phyloP scores from a whole-genome alignment of 2,888 invertebrate genomes.

The Ceriagrion tenellum region DNA sequence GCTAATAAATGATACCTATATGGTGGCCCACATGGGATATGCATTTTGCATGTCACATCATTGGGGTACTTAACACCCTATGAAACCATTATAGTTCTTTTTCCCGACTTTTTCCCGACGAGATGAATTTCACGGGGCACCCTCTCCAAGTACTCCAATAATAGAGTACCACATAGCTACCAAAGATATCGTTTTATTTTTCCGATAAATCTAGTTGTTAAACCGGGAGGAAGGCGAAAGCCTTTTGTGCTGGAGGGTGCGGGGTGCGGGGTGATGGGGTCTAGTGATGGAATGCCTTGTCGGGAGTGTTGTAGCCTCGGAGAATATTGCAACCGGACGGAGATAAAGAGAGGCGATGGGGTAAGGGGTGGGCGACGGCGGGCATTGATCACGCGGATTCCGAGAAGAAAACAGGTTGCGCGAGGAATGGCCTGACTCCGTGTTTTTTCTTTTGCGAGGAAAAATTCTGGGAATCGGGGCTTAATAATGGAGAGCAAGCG shows the following conservation, averaged over 20 bases:
- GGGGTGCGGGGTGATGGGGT: not conserved
- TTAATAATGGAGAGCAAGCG: too few species aligned
- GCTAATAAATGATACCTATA: too few species aligned
- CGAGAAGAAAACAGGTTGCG: not conserved
- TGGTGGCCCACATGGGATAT: too few species aligned
- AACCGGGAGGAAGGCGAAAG: not conserved
- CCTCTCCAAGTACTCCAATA: too few species aligned
- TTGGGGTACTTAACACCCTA: too few species aligned
- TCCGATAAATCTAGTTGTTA: too few species aligned
- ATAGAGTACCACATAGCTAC: too few species aligned
- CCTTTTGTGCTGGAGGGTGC: not conserved
- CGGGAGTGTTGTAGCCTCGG: not conserved
- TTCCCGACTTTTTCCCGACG: too few species aligned
- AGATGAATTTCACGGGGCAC: too few species aligned
- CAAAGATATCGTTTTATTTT: too few species aligned
- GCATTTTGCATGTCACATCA: too few species aligned
- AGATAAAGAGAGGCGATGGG: slow-evolving; percentile 28
- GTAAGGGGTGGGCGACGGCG: not conserved
- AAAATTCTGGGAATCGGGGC: not conserved
- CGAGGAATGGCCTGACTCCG: not conserved
- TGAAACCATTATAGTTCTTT: too few species aligned
- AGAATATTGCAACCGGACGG: not conserved
- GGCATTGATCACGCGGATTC: not conserved
- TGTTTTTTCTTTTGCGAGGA: not conserved
- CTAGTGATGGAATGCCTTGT: not conserved